Percentiles rank a stretch among this genome's conserved stretches.
These are phyloP conservation scores for Ranitomeya imitator DNA, from an alignment of 2,113 vertebrate genomes.

Conservation along the genomic window DNA sequence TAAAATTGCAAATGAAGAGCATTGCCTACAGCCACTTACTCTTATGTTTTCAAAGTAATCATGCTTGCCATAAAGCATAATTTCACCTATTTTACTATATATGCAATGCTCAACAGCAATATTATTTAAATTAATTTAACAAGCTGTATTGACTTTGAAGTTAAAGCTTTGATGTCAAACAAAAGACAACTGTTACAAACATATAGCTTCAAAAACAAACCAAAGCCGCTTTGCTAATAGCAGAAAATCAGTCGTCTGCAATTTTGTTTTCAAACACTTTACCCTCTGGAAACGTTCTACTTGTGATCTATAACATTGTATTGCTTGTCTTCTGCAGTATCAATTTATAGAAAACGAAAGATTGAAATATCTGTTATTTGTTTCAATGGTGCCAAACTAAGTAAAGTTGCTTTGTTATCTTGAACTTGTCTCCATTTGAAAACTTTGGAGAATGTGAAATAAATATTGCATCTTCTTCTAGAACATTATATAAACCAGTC, in stretches of 20 bases:
- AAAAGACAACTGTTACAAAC: slow-evolving; percentile 23
- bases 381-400: neutral
- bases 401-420: neutral
- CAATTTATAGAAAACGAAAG: neutral
- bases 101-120: neutral
- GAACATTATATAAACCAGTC: slow-evolving; percentile 14
- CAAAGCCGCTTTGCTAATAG: slow-evolving; percentile 29
- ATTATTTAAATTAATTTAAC: neutral
- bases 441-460: neutral
- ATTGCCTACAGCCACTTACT: neutral
- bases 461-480: slow-evolving; percentile 16
- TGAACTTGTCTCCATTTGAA: neutral
- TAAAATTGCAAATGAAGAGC: neutral
- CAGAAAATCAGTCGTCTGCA: slow-evolving; percentile 14
- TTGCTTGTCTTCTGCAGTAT: neutral
- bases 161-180: slow-evolving; percentile 38
- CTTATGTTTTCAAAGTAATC: neutral
- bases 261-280: slow-evolving; percentile 33
- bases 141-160: slow-evolving; percentile 34
- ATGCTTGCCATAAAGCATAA: neutral
- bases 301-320: neutral
- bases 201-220: slow-evolving; percentile 39
- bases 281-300: slow-evolving; percentile 5
- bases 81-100: neutral
- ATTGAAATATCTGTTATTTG: neutral